These are phyloP conservation scores for Ctenopoma multispine DNA, from an alignment of 2,797 vertebrate genomes.

Conservation along the genomic window DNA sequence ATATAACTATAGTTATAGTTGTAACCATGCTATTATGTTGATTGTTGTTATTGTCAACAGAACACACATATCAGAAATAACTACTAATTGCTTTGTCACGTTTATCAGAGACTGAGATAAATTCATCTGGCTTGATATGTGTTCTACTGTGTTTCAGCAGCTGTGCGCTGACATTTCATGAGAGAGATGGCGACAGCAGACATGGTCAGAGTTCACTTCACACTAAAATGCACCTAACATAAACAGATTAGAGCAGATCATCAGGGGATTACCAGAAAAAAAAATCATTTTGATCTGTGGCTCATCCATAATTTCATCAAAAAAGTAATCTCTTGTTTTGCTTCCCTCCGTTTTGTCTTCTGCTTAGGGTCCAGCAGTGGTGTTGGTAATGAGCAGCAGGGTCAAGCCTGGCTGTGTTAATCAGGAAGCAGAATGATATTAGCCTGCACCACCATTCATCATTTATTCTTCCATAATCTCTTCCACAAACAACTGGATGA, in stretches of 20 bases:
- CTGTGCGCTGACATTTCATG: conserved; percentile 23
- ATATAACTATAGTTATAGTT: background rate
- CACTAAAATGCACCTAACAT: conserved; percentile 76
- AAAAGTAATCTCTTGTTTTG: conserved; percentile 71
- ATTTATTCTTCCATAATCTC: conserved; percentile 17
- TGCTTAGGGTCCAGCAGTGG: conserved; percentile 21
- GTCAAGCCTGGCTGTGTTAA: conserved; percentile 35
- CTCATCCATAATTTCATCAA: conserved; percentile 76
- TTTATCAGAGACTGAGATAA: background rate
- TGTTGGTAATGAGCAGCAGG: conserved; percentile 42
- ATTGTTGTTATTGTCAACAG: background rate
- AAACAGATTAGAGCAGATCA: conserved; percentile 77
- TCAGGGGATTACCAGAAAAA: conserved; percentile 75
- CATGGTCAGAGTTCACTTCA: conserved; percentile 58
- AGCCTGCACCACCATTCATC: conserved; percentile 7
- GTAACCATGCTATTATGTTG: background rate
- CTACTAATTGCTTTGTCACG: background rate
- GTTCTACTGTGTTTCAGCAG: conserved; percentile 53
- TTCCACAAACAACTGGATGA: conserved; percentile 20
- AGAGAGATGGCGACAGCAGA: conserved; percentile 26
- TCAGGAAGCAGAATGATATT: conserved; percentile 34
- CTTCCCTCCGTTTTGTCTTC: conserved; percentile 31
- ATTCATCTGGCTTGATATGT: conserved; percentile 5
- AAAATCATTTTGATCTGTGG: conserved; percentile 63
- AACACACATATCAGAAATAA: background rate